Percentiles rank a stretch among this genome's conserved stretches.
Conservation (phyloP, 2,113 vertebrate species). For the Anoura caudifer region DNA sequence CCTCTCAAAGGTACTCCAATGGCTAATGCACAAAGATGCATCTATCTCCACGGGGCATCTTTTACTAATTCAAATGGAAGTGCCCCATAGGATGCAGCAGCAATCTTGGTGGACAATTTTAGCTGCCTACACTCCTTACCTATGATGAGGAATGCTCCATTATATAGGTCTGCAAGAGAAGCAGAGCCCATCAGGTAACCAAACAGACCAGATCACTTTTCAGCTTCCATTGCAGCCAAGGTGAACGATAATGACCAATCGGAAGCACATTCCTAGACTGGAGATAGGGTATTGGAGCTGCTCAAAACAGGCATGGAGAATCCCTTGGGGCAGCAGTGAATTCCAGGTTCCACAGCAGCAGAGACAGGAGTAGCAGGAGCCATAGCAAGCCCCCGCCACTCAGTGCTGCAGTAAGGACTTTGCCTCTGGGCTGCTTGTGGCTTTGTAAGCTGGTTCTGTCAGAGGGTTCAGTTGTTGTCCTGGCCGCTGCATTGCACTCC, state of each 20-base stretch:
- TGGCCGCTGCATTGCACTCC: neutral
- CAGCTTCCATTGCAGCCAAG: neutral
- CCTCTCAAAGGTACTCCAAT: neutral
- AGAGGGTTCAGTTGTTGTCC: fast-evolving
- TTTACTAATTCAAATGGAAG: neutral
- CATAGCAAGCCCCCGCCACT: neutral
- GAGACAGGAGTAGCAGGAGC: neutral
- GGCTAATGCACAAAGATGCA: neutral
- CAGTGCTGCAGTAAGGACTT: neutral
- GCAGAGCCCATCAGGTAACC: neutral
- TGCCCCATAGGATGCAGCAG: neutral
- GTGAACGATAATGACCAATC: neutral
- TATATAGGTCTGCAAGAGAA: neutral
- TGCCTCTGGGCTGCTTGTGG: neutral
- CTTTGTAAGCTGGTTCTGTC: neutral
- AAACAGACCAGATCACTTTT: neutral
- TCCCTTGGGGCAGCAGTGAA: neutral
- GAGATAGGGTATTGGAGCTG: neutral
- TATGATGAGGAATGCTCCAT: neutral
- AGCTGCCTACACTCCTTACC: neutral
- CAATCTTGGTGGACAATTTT: neutral
- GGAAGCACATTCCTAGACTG: neutral
- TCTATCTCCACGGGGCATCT: neutral
- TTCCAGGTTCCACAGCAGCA: neutral
- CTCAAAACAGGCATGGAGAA: neutral